Evolutionary conservation across 2,113 vertebrate species (phyloP).

Genomic region (Gymnogyps californianus): DNA sequence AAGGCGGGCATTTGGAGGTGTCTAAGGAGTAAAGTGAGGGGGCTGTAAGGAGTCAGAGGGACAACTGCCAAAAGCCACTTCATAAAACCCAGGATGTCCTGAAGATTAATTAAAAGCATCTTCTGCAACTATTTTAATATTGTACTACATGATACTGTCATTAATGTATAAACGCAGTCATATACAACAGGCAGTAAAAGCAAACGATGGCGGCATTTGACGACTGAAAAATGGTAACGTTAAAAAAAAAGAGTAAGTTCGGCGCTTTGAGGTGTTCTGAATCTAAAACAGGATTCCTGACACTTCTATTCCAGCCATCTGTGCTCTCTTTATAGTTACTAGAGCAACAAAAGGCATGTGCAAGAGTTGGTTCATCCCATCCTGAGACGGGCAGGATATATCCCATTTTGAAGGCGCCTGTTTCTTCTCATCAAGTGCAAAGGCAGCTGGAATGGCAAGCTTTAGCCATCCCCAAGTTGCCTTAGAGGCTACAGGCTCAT

Average conservation of each 20-base stretch:
- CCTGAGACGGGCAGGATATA: not conserved
- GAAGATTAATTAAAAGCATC: not conserved
- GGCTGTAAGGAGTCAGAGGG: not conserved
- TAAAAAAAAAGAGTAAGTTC: not conserved
- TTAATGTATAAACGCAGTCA: not conserved
- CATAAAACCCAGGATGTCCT: not conserved
- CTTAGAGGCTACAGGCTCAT: not conserved
- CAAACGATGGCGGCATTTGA: not conserved
- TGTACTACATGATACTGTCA: not conserved
- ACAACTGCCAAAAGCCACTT: not conserved
- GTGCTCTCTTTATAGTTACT: not conserved
- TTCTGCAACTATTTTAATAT: not conserved
- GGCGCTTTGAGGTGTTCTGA: not conserved
- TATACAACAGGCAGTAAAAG: not conserved
- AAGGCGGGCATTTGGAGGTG: not conserved
- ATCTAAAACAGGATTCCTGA: not conserved
- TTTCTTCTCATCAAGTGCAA: not conserved
- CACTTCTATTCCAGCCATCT: not conserved
- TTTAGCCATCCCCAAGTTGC: not conserved
- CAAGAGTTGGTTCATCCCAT: not conserved
- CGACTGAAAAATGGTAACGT: rapidly evolving
- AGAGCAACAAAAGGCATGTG: not conserved
- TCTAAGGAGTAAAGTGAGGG: not conserved
- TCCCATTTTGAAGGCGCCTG: not conserved
- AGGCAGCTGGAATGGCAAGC: not conserved